Base-by-base conservation (phyloP, 2,888 invertebrate species). In the Drosophila hawaiiensis region DNA sequence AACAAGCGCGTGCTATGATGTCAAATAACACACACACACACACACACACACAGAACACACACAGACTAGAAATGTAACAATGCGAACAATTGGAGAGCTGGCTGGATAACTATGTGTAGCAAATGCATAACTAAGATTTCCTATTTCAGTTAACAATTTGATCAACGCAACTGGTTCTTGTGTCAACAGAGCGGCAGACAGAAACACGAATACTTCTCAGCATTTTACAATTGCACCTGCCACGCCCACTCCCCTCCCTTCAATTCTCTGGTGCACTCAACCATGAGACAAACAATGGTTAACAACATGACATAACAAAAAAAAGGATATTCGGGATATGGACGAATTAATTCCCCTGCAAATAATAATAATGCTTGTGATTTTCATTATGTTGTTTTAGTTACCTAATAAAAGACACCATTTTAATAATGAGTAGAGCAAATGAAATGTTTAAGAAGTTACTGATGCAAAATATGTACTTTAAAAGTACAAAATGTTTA, bases 91-190 rank as follows among this genome's bases (percentile, higher is more conserved):
- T n/a, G 59, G 37, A 29, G 41, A 74, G 56, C 78, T 61, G 43
- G 55, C 25, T 29, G 52, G 12, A 72, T 37, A 80, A 89, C 68
- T 60, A 75, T 76, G 54, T 74, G 75, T 65, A 62, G 73, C 83
- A 75, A 73, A 74, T 72, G 86, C 83, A 90, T 84, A 88, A 85
- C 83, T 77, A 90, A 90, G 89, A 90, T 90, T 88, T 90, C 76
- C 86, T 88, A 83, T 88, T 90, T 80, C 79, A 88, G 88, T 87
- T 90, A 87, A 84, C 84, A 89, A 87, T 89, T 86, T 86, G 80
- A 86, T 82, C 80, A 76, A 68, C 77, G 70, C 76, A 84, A 89
- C 84, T 80, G 74, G 84, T 79, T 74, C 76, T 73, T 83, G 87
- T 89, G 76, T 87, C 79, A 89, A 75, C 89, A 72, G 37, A 43